Conservation (phyloP, 2,797 vertebrate species). For the Mareca strepera region DNA sequence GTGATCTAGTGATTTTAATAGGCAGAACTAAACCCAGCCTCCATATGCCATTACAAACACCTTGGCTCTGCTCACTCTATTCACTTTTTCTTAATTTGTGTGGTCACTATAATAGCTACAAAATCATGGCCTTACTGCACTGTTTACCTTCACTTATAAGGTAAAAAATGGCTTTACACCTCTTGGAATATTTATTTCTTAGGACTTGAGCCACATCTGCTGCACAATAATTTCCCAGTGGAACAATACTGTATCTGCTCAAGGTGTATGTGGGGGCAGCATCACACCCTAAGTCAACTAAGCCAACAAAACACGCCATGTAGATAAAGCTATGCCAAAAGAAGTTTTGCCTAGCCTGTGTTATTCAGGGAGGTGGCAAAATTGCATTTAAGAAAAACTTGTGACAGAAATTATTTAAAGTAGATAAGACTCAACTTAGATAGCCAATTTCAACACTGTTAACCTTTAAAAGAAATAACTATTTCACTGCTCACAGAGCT, state of each 20-base stretch:
- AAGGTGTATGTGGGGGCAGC: not conserved
- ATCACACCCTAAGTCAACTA: not conserved
- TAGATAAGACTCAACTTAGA: constrained; percentile 18
- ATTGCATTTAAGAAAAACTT: not conserved
- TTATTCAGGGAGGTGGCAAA: not conserved
- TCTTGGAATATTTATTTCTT: not conserved
- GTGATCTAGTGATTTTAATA: not conserved
- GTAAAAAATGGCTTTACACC: not conserved
- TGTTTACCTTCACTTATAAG: not conserved
- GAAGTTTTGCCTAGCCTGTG: not conserved
- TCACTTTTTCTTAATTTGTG: not conserved
- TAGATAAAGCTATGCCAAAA: constrained; percentile 26
- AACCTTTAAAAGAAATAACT: constrained; percentile 44
- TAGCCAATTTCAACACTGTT: constrained; percentile 32
- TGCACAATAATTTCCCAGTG: not conserved
- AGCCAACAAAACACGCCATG: not conserved
- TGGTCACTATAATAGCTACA: not conserved
- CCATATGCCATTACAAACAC: not conserved
- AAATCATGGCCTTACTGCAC: not conserved
- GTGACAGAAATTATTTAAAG: constrained; percentile 9
- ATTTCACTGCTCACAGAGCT: not conserved
- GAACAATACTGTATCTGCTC: not conserved
- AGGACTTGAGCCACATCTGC: not conserved
- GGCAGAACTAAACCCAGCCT: not conserved
- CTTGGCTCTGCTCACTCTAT: not conserved